Evolutionary conservation across 2,797 vertebrate species (phyloP).

Genomic region (Lerista edwardsae): DNA sequence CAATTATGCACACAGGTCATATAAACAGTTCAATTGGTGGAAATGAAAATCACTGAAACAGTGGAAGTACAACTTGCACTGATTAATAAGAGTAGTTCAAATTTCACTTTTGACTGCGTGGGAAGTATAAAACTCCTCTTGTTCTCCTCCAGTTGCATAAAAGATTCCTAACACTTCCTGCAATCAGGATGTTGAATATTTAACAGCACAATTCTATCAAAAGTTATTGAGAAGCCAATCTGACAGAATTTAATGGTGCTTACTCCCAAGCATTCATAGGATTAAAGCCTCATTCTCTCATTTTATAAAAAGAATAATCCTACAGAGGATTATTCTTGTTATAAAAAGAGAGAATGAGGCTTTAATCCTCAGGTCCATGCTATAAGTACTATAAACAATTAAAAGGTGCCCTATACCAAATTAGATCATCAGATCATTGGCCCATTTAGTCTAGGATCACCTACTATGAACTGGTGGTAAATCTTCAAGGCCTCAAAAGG

Average conservation of each 20-base stretch:
- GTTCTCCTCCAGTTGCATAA: background rate
- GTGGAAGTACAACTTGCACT: background rate
- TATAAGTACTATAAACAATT: background rate
- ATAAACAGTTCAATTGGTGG: background rate
- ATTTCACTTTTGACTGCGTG: too few relatives aligned
- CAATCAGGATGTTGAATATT: background rate
- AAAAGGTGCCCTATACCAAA: too few relatives aligned
- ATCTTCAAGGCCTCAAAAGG: background rate
- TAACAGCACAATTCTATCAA: background rate
- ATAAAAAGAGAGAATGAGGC: too few relatives aligned
- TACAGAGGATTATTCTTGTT: too few relatives aligned
- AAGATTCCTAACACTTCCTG: background rate
- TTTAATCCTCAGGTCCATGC: background rate
- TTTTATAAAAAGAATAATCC: background rate
- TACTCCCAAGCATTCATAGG: too few relatives aligned
- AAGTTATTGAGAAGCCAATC: too few relatives aligned
- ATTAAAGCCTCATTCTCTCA: background rate
- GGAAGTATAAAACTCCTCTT: background rate
- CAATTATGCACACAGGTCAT: too few relatives aligned
- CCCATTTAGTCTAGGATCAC: background rate
- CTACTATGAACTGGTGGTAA: background rate
- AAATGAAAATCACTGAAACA: background rate
- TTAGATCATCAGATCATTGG: background rate
- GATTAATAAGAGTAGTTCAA: background rate
- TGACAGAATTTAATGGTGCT: too few relatives aligned